These are phyloP conservation scores for Drosophila neotestacea DNA, from an alignment of 2,888 invertebrate genomes.

Conservation along the genomic window DNA sequence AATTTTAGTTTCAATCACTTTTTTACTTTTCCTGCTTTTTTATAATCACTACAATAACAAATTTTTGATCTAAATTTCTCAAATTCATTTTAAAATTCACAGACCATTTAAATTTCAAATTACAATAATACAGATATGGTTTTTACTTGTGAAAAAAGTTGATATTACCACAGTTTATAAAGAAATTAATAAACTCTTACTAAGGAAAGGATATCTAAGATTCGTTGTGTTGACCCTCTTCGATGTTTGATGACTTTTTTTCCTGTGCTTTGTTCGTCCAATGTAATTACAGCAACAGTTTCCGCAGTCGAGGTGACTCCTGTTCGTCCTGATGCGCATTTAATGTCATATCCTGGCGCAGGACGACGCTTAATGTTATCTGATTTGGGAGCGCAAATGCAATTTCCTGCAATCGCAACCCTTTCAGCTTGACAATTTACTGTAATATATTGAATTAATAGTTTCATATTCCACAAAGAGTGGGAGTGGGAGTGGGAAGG, in stretches of 20 bases:
- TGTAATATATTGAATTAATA: conserved; percentile 79
- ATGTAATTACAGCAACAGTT: conserved; percentile 77
- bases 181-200: background rate
- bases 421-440: conserved; percentile 67
- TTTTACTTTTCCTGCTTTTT: too few relatives aligned
- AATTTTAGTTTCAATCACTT: too few relatives aligned
- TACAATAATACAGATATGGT: too few relatives aligned
- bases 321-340: conserved; percentile 69
- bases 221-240: background rate
- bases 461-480: conserved; percentile 51
- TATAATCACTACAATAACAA: too few relatives aligned
- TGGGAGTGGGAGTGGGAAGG: background rate
- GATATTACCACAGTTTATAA: too few relatives aligned
- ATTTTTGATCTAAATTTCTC: too few relatives aligned
- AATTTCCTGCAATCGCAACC: conserved; percentile 79
- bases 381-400: conserved; percentile 76
- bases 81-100: too few relatives aligned
- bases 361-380: conserved; percentile 61
- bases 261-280: conserved; percentile 29
- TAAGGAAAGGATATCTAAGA: conserved; percentile 4
- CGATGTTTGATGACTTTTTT: conserved; percentile 18
- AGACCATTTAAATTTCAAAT: too few relatives aligned
- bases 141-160: too few relatives aligned
- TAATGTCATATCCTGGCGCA: conserved; percentile 73
- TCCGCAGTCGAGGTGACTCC: conserved; percentile 54